Evolutionary conservation across 2,113 vertebrate species (phyloP), one percentile per base, ranked within the genome.

Genomic region (Pica pica): DNA sequence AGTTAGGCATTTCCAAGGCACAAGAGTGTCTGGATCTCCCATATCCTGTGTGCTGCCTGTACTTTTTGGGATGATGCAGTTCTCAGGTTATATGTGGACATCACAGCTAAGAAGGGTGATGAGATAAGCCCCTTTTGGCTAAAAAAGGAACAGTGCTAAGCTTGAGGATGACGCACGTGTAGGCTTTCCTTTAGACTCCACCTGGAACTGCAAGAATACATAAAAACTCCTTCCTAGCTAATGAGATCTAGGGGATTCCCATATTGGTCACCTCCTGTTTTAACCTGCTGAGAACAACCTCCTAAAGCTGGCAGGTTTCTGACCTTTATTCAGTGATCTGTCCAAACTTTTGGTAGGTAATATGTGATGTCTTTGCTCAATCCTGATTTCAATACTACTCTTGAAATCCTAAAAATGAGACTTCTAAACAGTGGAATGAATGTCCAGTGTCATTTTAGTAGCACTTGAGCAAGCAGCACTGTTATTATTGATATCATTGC

Each of bases 91-190:
- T 71, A 4, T 21, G 27, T 84, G 35, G 91, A 59, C 76, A 81
- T 93, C 64, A 44, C 64, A 49, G 52, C 73, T 96, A 93, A 97
- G 95, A 87, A 83, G 86, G 56, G 89, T 93, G 94, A 95, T 94
- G 59, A 89, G 86, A 93, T 97, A 95, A 97, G 60, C 86, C 89
- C 89, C 52, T 93, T 90, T 57, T 86, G 80, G 52, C 91, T 96
- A 91, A 87, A 89, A 95, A 97, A 93, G 78, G 96, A 95, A 28
- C 71, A 47, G 49, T 46, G n/a, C 49, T 96, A 94, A 96, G 93
- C 94, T 75, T 77, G 59, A 77, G 88, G 60, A 60, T 89, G 91
- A 93, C 70, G 63, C 67, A 83, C 2, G 0, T 68, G 49, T 65
- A 73, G 90, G 47, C 31, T 93, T 52, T 90, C 39, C 80, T 86